Conservation (phyloP, 1,140 invertebrate genomes). For the Ylistrum balloti region DNA sequence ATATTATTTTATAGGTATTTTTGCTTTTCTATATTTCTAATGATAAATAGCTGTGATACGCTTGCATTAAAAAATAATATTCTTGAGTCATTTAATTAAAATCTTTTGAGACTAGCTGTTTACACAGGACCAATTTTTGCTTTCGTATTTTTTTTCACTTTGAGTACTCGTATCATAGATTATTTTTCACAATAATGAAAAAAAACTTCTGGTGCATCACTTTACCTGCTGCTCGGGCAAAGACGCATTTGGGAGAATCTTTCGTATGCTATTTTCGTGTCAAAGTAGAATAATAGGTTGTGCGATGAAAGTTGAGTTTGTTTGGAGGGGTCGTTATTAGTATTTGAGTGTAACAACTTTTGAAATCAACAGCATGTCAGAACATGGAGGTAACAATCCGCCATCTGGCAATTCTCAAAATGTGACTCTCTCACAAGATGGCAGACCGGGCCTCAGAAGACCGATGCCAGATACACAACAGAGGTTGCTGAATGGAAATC, state of each 20-base stretch:
- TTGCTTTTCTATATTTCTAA: background rate
- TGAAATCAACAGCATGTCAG: background rate
- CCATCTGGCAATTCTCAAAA: constrained; percentile 33
- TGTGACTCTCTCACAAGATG: background rate
- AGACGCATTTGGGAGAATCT: constrained; percentile 31
- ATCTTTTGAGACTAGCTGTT: too few species aligned
- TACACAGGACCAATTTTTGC: too few species aligned
- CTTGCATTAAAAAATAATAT: background rate
- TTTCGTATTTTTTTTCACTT: too few species aligned
- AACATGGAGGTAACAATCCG: constrained; percentile 26
- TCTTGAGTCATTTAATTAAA: background rate
- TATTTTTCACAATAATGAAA: background rate
- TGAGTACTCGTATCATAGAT: too few species aligned
- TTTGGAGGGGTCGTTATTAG: background rate
- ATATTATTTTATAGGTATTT: too few species aligned
- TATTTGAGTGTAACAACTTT: background rate
- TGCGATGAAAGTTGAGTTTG: background rate
- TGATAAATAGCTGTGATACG: background rate
- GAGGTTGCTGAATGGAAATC: background rate
- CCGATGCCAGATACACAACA: constrained; percentile 14
- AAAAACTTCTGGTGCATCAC: background rate
- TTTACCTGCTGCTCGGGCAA: background rate
- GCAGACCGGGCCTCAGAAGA: constrained; percentile 2
- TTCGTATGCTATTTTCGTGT: constrained; percentile 13
- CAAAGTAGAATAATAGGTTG: background rate